Evolutionary conservation across 2,888 invertebrate species (phyloP), one percentile per base, ranked within the genome.

Genomic region (Himalopsyche kuldschensis): DNA sequence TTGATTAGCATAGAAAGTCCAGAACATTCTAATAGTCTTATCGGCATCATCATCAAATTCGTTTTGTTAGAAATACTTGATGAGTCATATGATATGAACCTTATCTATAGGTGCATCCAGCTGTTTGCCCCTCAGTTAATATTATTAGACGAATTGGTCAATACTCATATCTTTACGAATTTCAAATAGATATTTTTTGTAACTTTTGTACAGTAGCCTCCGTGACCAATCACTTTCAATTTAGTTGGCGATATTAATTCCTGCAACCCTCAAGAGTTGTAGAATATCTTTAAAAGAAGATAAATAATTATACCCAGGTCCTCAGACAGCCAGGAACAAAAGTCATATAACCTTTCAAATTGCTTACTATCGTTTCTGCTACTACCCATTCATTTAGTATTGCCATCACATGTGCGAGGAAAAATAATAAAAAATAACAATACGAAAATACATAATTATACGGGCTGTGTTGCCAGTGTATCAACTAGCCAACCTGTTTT

Each of bases 401-500:
- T 46, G 80, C 47, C n/a, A 48, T 47, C 75, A 81, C 80, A 55
- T 81, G 78, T 30, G 48, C 76, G 35, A 75, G 46, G 30, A 82
- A 75, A 80, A 77, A 31, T 31, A 77, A 75, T n/a, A 80, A 32
- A 30, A 41, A 55, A n/a, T 79, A 63, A 32, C 30, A 76, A 81
- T 48, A 81, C 81, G 75, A 81, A 76, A 78, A 31, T 55, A 47
- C 81, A 81, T 75, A 75, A 81, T 31, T 81, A 48, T 63, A 55
- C 77, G 77, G 77, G 78, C 20, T 47, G 69, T 81, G 76, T 27
- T 55, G 24, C 35, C n/a, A 63, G 81, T 55, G 55, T 20, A 55
- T 55, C 55, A 55, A 55, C 20, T n/a, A 17, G 31, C 48, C 75
- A 84, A 85, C 82, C 84, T 85, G 85, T 84, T 85, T 78, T 80